Conservation (phyloP, 2,797 vertebrate genomes). For the Buphagus erythrorhynchus region DNA sequence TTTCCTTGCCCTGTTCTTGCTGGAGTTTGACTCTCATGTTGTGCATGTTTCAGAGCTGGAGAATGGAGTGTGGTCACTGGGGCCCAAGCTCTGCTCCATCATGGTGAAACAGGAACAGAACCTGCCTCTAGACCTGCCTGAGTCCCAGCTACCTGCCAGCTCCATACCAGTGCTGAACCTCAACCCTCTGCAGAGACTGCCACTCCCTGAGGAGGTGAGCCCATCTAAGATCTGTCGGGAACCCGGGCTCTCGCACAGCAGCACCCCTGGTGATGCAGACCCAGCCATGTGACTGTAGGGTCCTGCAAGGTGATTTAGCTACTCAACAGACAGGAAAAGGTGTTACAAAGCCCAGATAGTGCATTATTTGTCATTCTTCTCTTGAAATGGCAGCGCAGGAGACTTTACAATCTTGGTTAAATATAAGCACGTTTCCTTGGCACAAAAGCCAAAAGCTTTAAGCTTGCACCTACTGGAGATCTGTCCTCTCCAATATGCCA, state of each 20-base stretch:
- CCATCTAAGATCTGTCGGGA: neutral
- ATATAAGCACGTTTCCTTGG: neutral
- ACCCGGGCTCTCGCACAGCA: neutral
- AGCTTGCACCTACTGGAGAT: neutral
- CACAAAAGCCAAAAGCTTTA: neutral
- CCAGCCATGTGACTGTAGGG: neutral
- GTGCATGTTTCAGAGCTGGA: conserved; percentile 82
- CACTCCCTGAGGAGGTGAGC: conserved; percentile 85
- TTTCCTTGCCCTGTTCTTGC: neutral
- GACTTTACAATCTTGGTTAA: neutral
- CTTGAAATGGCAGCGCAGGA: neutral
- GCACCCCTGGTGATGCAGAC: neutral
- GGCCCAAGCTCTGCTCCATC: conserved; percentile 93
- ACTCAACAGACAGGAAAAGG: neutral
- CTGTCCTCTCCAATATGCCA: neutral
- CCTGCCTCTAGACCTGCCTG: conserved; percentile 77
- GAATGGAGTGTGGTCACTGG: conserved; percentile 89
- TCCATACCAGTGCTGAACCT: conserved; percentile 78
- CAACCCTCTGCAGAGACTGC: conserved; percentile 84
- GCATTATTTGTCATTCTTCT: neutral
- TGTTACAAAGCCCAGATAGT: neutral
- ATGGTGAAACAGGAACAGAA: conserved; percentile 95
- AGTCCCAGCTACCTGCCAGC: conserved; percentile 72
- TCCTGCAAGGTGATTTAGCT: neutral
- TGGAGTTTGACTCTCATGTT: conserved; percentile 36